Conservation (phyloP, 2,113 vertebrate species). For the Monarcha castaneiventris region DNA sequence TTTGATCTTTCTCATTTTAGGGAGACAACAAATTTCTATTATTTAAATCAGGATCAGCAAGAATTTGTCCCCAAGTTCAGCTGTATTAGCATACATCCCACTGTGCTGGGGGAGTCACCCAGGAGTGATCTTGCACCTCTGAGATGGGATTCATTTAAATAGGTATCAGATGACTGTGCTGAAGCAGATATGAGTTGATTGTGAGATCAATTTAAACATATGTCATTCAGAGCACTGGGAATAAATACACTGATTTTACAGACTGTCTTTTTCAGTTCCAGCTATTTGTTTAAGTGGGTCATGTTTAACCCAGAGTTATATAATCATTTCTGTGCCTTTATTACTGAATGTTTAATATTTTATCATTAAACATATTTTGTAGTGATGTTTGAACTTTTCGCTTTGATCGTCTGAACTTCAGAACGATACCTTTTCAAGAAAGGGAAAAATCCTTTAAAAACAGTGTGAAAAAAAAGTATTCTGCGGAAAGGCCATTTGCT, state of each 20-base stretch:
- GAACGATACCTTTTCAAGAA: constrained; percentile 35
- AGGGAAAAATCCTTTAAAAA: background rate
- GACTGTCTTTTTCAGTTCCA: constrained; percentile 46
- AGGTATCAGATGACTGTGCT: constrained; percentile 35
- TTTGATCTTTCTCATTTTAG: background rate
- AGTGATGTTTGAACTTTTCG: constrained; percentile 66
- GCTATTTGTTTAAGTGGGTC: constrained; percentile 60
- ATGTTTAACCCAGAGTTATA: constrained; percentile 69
- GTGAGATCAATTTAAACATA: constrained; percentile 45
- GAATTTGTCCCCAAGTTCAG: constrained; percentile 16
- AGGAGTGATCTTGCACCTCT: constrained; percentile 10
- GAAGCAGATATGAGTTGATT: constrained; percentile 37
- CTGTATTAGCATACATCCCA: background rate
- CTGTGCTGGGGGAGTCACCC: background rate
- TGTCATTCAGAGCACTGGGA: constrained; percentile 18
- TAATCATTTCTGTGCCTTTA: constrained; percentile 60
- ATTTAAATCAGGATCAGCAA: constrained; percentile 16
- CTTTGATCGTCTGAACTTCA: constrained; percentile 68
- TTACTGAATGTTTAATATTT: constrained; percentile 67
- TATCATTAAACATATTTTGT: constrained; percentile 67
- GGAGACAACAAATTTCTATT: background rate
- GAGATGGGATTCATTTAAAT: constrained; percentile 43
- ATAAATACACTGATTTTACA: constrained; percentile 46
- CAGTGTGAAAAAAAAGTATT: constrained; percentile 11
- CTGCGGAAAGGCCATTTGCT: background rate